Conservation (phyloP, 2,113 vertebrate genomes). For the Sterna hirundo region DNA sequence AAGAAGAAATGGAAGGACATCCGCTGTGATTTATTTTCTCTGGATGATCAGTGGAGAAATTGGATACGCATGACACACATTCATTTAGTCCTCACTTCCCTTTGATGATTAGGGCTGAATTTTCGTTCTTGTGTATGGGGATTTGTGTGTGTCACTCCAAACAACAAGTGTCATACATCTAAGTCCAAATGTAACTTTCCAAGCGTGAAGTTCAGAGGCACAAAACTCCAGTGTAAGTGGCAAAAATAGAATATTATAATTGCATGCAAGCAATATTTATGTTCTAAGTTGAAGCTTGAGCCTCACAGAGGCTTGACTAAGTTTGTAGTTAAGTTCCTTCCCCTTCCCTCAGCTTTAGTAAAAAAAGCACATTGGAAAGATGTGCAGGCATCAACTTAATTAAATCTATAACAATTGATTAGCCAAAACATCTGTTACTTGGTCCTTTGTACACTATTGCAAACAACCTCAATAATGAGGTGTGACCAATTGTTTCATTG, state of each 20-base stretch:
- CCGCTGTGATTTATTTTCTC: conserved; percentile 63
- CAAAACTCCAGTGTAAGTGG: not conserved
- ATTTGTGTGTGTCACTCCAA: conserved; percentile 60
- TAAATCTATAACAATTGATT: conserved; percentile 29
- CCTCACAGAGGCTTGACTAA: not conserved
- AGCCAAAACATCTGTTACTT: conserved; percentile 20
- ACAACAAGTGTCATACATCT: conserved; percentile 21
- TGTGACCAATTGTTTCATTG: conserved; percentile 15
- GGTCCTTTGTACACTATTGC: not conserved
- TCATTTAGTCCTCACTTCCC: conserved; percentile 59
- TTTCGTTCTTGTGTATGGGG: conserved; percentile 50
- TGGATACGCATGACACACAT: conserved; percentile 49
- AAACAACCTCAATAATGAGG: conserved; percentile 15
- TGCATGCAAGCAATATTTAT: not conserved
- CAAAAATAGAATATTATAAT: not conserved
- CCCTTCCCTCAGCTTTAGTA: not conserved
- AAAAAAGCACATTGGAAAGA: not conserved
- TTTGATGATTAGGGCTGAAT: conserved; percentile 70
- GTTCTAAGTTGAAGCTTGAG: not conserved
- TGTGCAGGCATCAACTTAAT: not conserved
- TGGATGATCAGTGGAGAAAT: conserved; percentile 51
- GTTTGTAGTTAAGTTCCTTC: not conserved
- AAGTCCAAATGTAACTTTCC: conserved; percentile 56
- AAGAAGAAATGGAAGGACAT: conserved; percentile 48
- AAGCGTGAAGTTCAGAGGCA: not conserved